Evolutionary conservation across 2,797 vertebrate genomes (phyloP).

Genomic region (Bradypus variegatus): DNA sequence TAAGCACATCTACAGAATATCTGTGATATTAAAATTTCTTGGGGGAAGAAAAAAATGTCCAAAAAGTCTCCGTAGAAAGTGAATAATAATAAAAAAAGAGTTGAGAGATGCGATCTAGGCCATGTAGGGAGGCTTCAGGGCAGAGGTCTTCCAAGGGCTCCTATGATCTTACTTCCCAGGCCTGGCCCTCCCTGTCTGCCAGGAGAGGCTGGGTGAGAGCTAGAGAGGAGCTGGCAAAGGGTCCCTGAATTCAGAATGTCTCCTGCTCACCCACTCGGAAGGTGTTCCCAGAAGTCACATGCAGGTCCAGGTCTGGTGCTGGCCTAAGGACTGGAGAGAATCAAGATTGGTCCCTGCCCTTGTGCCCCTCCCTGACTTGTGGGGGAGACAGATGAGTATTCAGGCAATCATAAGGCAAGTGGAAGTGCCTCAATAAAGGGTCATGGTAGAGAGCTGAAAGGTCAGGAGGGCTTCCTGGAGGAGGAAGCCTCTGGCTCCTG

Average conservation of each 20-base stretch:
- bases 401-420: not conserved
- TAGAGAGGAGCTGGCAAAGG: not conserved
- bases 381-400: not conserved
- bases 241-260: not conserved
- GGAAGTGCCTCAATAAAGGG: no score
- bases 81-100: not conserved
- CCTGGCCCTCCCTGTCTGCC: not conserved
- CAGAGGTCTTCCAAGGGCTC: not conserved
- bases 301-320: not conserved
- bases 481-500: no score
- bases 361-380: not conserved
- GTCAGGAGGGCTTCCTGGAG: fast-evolving
- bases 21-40: not conserved
- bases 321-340: not conserved
- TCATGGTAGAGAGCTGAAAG: not conserved
- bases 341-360: not conserved
- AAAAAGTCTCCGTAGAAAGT: not conserved
- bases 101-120: not conserved
- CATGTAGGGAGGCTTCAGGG: not conserved
- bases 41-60: not conserved
- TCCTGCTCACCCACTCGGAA: not conserved
- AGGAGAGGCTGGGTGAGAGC: not conserved
- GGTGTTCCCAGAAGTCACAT: fast-evolving
- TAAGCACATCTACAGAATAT: not conserved
- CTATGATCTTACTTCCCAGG: not conserved